Base-by-base conservation (phyloP, 2,113 vertebrate species). In the Xenus cinereus region DNA sequence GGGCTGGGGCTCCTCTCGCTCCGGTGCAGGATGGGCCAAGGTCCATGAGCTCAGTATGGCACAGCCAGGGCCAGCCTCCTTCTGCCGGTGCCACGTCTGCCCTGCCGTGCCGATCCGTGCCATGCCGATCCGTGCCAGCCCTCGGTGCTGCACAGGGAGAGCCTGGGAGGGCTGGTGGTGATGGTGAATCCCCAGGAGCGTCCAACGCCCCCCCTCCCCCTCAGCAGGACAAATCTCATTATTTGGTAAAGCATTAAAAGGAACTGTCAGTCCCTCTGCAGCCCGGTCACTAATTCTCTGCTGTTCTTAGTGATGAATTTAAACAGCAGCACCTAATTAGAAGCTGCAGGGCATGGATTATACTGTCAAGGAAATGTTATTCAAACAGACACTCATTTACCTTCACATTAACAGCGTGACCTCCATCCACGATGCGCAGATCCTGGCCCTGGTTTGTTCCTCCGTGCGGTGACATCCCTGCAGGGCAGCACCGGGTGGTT, bases 61-160 rank as follows among this genome's bases (percentile, higher is more conserved):
- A 51, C 3, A 1, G 53, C 35, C 1, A 17, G 2, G 30, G 18
- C 1, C 4, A 35, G 59, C 15, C 68, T 26, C 5, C 1, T 14
- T 19, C 56, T n/a, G 68, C 46, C 9, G 14, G 53, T 37, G 54
- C 54, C 8, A 2, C 15, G 23, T 19, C 4, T 16, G 53, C 37
- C 1, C 3, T 33, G 35, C 50, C 7, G 1, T 30, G 26, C 39
- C 12, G 1, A 20, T 19, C 43, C 7, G 11, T 41, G 41, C 41
- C 41, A 6, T 43, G 43, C 43, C 43, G 15, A 43, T 43, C 45
- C 9, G 45, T 46, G 45, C 45, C 45, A 46, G 35, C 32, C 50
- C 32, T 30, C 3, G 4, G 4, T 4, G 43, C 53, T 2, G 0
- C 8, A 5, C 28, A 1, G 19, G n/a, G n/a, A 17, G 6, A 37